Conservation (phyloP, 2,113 vertebrate genomes). For the Coptodon bakossiorum region DNA sequence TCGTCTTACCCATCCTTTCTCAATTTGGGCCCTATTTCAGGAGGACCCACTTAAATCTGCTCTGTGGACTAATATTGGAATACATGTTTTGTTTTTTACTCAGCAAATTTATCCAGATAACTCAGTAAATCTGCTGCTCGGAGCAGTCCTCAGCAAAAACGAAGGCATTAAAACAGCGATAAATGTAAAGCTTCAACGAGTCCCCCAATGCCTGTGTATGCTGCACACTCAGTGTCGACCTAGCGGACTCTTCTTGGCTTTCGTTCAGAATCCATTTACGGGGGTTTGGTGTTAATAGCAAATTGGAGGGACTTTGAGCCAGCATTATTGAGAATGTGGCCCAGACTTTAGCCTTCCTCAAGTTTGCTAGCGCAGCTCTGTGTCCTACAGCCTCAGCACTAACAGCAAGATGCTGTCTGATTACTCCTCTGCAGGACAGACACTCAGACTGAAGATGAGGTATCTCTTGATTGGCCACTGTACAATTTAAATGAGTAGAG, state of each 20-base stretch:
- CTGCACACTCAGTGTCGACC: neutral
- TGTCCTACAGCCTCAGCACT: slow-evolving; percentile 22
- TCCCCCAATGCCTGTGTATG: neutral
- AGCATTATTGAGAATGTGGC: slow-evolving; percentile 18
- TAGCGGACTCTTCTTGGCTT: slow-evolving; percentile 12
- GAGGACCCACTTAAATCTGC: neutral
- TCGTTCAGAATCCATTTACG: slow-evolving; percentile 38
- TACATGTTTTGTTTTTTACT: neutral
- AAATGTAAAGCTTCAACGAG: neutral
- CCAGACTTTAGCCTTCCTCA: neutral
- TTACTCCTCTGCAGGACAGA: neutral
- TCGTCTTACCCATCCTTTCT: neutral
- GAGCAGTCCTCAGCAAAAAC: neutral
- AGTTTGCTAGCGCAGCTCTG: slow-evolving; percentile 44
- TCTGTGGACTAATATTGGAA: neutral
- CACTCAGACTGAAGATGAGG: neutral
- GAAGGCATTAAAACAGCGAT: neutral
- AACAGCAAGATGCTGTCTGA: neutral
- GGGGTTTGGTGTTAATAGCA: slow-evolving; percentile 21
- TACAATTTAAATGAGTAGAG: neutral
- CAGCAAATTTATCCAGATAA: neutral
- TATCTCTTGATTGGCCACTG: neutral
- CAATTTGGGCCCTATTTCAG: neutral
- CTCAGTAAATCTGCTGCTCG: neutral
- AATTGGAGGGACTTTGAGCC: slow-evolving; percentile 7